A percentile compares a stretch with the other conserved stretches of the same genome.
Evolutionary conservation across 2,113 vertebrate species (phyloP).

Genomic region (Redunca redunca): DNA sequence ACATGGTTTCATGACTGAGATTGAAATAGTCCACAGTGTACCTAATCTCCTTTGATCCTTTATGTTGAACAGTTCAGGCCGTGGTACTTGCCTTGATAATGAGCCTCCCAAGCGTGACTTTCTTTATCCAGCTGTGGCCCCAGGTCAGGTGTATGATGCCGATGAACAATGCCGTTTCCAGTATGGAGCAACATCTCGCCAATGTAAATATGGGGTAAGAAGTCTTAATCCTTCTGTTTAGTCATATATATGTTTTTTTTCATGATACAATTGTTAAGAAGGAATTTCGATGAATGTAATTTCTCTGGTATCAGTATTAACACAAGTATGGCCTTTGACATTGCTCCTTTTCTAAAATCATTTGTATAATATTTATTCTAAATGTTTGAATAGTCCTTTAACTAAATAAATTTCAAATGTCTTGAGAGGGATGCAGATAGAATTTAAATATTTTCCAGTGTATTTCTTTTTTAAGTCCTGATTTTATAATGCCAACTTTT

Average conservation of each 20-base stretch:
- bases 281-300: constrained; percentile 13
- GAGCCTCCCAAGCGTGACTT: constrained; percentile 99
- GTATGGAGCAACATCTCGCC: constrained; percentile 96
- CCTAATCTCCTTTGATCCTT: constrained; percentile 87
- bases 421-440: not conserved
- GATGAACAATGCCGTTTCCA: constrained; percentile 99
- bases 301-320: constrained; percentile 26
- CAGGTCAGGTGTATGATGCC: constrained; percentile 98
- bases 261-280: constrained; percentile 52
- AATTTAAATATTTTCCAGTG: constrained; percentile 8
- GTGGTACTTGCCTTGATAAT: constrained; percentile 99
- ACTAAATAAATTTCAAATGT: constrained; percentile 21
- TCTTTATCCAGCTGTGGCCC: constrained; percentile 98
- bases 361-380: constrained; percentile 60
- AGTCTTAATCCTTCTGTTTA: constrained; percentile 83
- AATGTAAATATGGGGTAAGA: constrained; percentile 99
- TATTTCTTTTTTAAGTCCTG: constrained; percentile 48
- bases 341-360: constrained; percentile 72
- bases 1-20: constrained; percentile 76
- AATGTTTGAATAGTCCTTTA: constrained; percentile 55
- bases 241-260: constrained; percentile 66
- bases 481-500: constrained; percentile 45
- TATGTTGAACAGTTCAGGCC: constrained; percentile 99
- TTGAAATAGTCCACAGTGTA: constrained; percentile 71
- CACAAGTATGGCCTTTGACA: constrained; percentile 58